Base-by-base conservation (phyloP, 2,797 vertebrate genomes). In the Hemitrygon akajei region DNA sequence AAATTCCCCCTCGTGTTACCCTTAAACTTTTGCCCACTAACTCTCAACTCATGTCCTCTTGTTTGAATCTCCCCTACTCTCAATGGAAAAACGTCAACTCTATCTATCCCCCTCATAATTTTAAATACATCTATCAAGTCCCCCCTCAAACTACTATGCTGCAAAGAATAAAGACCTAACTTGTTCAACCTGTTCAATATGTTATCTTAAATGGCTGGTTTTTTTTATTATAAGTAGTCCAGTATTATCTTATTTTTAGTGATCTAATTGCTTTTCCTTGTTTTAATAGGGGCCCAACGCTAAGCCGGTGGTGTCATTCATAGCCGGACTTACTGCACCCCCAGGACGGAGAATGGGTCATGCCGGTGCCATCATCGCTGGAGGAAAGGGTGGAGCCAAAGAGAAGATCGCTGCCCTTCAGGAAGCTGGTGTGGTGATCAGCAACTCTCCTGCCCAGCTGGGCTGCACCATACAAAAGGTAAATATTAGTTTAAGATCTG, bases 391-490 rank as follows among this genome's bases (percentile, higher is more conserved):
- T 18, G 99, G 99, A 34, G 99, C 99, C 93, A 99, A 99, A 96
- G 99, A 99, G 96, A 99, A 99, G 96, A 99, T 99, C 12, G 94
- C 98, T 0, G 99, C 99, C 93, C 98, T 99, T n/a, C 99, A 99
- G 97, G 97, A 96, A 0, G 99, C 98, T 0, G 98, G 99, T 0
- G 98, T 98, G 4, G 97, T 98, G 1, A 97, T 99, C 96, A 99
- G 98, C 96, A 99, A 98, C 98, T 99, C 98, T 93, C 99, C 98
- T 1, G 98, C 98, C 30, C 98, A 99, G 96, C 97, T 99, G 92
- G 99, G 99, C 66, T 98, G 98, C 96, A 99, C 98, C 94, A 99
- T 99, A 71, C 98, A 98, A 96, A 99, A 99, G 98, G 99, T 99
- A 95, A 95, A 97, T 69, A 75, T 16, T 27, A 30, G 71, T 76